Evolutionary conservation across 2,113 vertebrate species (phyloP), one percentile per base, ranked within the genome.

Genomic region (Perccottus glenii): DNA sequence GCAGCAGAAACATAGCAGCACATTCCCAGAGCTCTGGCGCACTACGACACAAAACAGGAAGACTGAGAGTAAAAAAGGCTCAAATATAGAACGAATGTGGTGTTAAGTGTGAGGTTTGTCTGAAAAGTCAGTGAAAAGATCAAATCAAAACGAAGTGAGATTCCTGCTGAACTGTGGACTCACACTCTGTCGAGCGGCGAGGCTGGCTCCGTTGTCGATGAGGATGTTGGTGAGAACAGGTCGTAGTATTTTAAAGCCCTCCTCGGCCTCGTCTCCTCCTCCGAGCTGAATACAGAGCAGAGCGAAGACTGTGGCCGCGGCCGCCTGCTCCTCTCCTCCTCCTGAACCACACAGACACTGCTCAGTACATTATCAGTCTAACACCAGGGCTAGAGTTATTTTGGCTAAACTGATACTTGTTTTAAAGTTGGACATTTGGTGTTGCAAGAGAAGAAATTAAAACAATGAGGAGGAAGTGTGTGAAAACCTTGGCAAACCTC

Each of bases 251-350:
- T 81, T 92, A 65, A 98, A 97, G 33, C 94, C 77, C 73, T 97
- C 96, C 76, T 97, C 96, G 0, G 94, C 94, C 80, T 96, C 94
- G 0, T 91, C 83, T 27, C 95, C 93, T 0, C 95, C 94, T n/a
- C 95, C 96, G 80, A 99, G 90, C 92, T 99, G 98, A 78, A 98
- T 88, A 55, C 96, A 98, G 59, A 99, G 92, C 77, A 97, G 94
- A 33, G 94, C 84, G 14, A 95, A 91, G 43, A 98, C 86, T 0
- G 88, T 89, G 44, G 95, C 95, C n/a, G n/a, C n/a, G n/a, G n/a
- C 85, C 0, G 95, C 93, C 93, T 98, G 96, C 77, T 99, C 98
- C 64, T 98, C 97, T 2, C 91, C 94, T 3, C 94, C 93, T 69
- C 98, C 98, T 99, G 87, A 0, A 32, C 61, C 15, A 11, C 6